phyloP scores from a whole-genome alignment of 2,113 vertebrate genomes.

The Poeciliopsis turrubarensis region DNA sequence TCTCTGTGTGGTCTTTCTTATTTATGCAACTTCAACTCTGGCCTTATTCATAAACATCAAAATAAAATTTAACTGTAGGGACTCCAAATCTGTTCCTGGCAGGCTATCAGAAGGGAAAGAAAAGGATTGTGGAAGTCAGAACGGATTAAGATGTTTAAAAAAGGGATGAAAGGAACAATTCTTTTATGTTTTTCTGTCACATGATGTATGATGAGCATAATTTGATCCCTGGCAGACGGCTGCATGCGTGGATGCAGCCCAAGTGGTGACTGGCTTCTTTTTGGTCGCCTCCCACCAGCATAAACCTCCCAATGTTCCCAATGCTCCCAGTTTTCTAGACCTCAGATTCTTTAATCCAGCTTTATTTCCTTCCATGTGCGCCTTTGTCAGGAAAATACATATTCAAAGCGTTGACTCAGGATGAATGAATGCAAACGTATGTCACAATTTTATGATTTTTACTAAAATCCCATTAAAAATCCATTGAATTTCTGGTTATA shows the following conservation, averaged over 20 bases:
- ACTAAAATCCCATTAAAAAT: neutral
- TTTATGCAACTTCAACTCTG: constrained; percentile 33
- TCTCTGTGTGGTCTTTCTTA: constrained; percentile 42
- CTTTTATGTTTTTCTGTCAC: constrained; percentile 55
- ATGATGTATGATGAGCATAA: constrained; percentile 23
- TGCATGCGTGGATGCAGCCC: constrained; percentile 3
- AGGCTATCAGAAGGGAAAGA: neutral
- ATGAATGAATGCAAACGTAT: too few relatives aligned
- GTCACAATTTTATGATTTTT: too few relatives aligned
- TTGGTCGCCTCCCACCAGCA: constrained; percentile 2
- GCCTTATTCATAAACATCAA: constrained; percentile 12
- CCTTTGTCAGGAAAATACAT: constrained; percentile 39
- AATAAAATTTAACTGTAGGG: constrained; percentile 41
- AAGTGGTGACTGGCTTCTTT: constrained; percentile 28
- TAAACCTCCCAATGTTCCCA: neutral
- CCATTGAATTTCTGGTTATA: too few relatives aligned
- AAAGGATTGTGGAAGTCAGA: constrained; percentile 7
- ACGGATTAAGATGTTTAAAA: neutral
- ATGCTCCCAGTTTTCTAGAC: neutral
- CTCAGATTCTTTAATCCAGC: constrained; percentile 3
- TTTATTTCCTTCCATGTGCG: neutral
- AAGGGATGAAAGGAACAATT: constrained; percentile 30
- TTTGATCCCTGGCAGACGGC: constrained; percentile 19
- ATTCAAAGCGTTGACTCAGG: too few relatives aligned
- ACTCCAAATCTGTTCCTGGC: constrained; percentile 29